phyloP scores from a whole-genome alignment of 2,888 invertebrate species.

The Ectemnius continuus region DNA sequence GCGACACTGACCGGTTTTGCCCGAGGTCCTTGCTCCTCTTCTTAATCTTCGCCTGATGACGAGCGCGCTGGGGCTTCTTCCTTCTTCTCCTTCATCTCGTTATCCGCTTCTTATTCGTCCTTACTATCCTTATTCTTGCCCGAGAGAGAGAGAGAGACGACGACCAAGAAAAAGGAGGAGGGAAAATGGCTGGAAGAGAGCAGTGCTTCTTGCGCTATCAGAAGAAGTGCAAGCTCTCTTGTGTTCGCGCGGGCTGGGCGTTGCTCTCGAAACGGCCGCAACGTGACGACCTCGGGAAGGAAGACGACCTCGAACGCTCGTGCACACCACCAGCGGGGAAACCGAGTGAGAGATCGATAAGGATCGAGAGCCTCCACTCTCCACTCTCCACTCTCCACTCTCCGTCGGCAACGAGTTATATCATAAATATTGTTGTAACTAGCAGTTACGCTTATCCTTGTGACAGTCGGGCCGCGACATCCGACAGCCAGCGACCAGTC shows the following conservation, averaged over 20 bases:
- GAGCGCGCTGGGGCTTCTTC: slow-evolving; percentile 41
- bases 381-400: background rate
- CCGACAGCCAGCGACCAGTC: background rate
- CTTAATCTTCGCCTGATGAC: slow-evolving; percentile 62
- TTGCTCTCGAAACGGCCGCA: slow-evolving; percentile 53
- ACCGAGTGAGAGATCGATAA: slow-evolving; percentile 37
- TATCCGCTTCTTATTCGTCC: slow-evolving; percentile 46
- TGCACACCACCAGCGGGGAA: slow-evolving; percentile 1
- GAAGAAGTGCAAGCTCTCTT: background rate
- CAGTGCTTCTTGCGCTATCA: slow-evolving; percentile 3
- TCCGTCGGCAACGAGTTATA: background rate
- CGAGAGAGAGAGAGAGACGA: slow-evolving; percentile 14
- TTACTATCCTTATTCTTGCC: slow-evolving; percentile 29
- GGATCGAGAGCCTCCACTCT: slow-evolving; percentile 10
- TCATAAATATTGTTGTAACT: slow-evolving; percentile 3
- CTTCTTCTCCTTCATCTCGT: slow-evolving; percentile 56
- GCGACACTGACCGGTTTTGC: slow-evolving; percentile 61
- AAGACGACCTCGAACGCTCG: slow-evolving; percentile 41
- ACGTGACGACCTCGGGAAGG: slow-evolving; percentile 51
- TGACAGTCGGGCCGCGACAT: background rate
- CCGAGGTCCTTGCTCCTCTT: slow-evolving; percentile 64
- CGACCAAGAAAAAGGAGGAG: no score
- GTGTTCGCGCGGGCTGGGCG: slow-evolving; percentile 40
- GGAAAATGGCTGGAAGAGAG: no score
- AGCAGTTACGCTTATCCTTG: background rate